Percentiles rank a stretch among this genome's conserved stretches.
phyloP scores from a whole-genome alignment of 2,113 vertebrate species.

The Oenanthe oenanthe region DNA sequence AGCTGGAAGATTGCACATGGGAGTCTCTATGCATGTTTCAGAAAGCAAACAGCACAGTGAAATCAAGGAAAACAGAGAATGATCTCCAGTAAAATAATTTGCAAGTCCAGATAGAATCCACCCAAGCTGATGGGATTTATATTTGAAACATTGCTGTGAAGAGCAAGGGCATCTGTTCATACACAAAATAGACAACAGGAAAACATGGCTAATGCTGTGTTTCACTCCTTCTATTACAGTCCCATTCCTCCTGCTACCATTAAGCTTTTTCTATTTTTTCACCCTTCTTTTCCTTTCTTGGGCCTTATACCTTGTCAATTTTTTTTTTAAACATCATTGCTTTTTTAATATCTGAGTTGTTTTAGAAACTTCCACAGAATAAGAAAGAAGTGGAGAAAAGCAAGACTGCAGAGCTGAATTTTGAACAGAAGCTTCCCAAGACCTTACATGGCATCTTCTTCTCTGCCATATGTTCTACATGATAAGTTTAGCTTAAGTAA shows the following conservation, averaged over 20 bases:
- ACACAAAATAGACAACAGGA: not conserved
- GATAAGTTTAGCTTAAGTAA: not conserved
- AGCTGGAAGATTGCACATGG: not conserved
- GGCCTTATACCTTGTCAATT: not conserved
- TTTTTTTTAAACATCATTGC: not conserved
- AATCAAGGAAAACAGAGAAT: not conserved
- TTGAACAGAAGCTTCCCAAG: not conserved
- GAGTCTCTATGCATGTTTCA: not conserved
- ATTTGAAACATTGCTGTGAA: not conserved
- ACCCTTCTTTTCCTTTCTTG: not conserved
- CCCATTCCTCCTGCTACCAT: not conserved
- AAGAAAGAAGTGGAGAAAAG: not conserved
- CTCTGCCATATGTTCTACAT: not conserved
- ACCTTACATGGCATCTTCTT: not conserved
- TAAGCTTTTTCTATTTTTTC: not conserved
- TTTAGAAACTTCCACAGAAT: not conserved
- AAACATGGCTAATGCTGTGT: not conserved
- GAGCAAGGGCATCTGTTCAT: not conserved
- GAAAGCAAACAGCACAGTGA: not conserved
- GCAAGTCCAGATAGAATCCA: not conserved
- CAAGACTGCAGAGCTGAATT: not conserved
- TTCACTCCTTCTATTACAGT: not conserved
- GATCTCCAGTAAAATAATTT: not conserved
- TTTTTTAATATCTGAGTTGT: not conserved
- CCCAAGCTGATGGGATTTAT: not conserved